These are phyloP conservation scores for Luperina testacea DNA, from an alignment of 2,888 invertebrate species.

Conservation along the genomic window DNA sequence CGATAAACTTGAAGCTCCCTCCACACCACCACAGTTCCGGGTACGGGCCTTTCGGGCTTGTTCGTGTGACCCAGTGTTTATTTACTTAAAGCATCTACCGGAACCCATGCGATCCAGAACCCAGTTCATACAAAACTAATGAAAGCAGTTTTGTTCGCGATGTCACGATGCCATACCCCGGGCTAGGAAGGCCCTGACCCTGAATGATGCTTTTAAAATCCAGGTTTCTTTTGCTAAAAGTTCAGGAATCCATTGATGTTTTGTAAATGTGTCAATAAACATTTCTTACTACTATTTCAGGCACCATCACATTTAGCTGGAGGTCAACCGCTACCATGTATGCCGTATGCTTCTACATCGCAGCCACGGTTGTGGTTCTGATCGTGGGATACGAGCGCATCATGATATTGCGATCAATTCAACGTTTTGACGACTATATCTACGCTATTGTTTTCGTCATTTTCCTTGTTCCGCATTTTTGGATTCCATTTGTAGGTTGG, in stretches of 20 bases:
- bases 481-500: slow-evolving; percentile 93
- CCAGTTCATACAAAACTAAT: neutral
- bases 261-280: neutral
- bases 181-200: neutral
- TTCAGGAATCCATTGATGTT: neutral
- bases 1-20: neutral
- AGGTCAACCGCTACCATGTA: slow-evolving; percentile 91
- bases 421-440: slow-evolving; percentile 92
- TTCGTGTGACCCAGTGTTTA: neutral
- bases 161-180: neutral
- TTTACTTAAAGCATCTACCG: neutral
- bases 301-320: slow-evolving; percentile 92
- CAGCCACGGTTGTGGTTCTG: slow-evolving; percentile 90
- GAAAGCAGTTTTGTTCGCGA: neutral
- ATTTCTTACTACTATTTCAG: slow-evolving; percentile 67
- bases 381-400: slow-evolving; percentile 91
- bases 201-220: neutral
- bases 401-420: slow-evolving; percentile 90
- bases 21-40: neutral
- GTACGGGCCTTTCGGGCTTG: neutral
- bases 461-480: slow-evolving; percentile 92
- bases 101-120: neutral
- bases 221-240: neutral
- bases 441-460: slow-evolving; percentile 92
- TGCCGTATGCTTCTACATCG: slow-evolving; percentile 91